Evolutionary conservation across 1,140 invertebrate genomes (phyloP).

Genomic region (Trichomalopsis sarcophagae): DNA sequence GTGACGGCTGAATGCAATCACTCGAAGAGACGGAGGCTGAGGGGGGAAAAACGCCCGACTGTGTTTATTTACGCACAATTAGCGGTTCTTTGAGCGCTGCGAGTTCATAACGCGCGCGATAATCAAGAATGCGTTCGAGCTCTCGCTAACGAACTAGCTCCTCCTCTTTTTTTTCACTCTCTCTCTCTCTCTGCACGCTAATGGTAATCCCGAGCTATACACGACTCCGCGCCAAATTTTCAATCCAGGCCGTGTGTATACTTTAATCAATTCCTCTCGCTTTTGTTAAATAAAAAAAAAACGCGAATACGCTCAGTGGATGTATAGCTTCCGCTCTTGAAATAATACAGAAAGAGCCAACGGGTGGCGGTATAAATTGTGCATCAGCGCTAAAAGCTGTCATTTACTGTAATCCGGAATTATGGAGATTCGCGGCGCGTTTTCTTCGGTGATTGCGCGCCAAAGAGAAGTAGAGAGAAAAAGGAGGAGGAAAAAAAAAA

Average conservation of each 20-base stretch:
- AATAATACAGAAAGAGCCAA: constrained; percentile 67
- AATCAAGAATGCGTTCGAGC: background rate
- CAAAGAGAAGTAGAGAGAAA: constrained; percentile 44
- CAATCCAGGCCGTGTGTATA: background rate
- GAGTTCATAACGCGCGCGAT: background rate
- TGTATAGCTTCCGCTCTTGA: constrained; percentile 64
- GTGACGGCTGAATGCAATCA: background rate
- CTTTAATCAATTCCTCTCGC: constrained; percentile 49
- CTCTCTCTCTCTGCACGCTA: background rate
- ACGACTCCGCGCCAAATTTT: background rate
- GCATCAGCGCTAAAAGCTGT: constrained; percentile 75
- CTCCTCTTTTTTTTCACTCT: background rate
- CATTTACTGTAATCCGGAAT: constrained; percentile 74
- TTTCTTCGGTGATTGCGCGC: constrained; percentile 38
- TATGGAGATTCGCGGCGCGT: constrained; percentile 67
- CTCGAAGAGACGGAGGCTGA: no score
- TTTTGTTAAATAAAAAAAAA: constrained; percentile 61
- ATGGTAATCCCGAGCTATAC: background rate
- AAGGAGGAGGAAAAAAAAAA: constrained; percentile 50
- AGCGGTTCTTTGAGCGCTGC: background rate
- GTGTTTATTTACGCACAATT: background rate
- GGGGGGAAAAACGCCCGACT: background rate
- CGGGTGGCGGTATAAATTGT: constrained; percentile 69
- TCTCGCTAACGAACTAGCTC: constrained; percentile 3
- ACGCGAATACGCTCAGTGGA: background rate